Percentiles rank a stretch among this genome's conserved stretches.
These are phyloP conservation scores for Pristionchus fissidentatus DNA, from an alignment of 2,888 invertebrate genomes.

Conservation along the genomic window DNA sequence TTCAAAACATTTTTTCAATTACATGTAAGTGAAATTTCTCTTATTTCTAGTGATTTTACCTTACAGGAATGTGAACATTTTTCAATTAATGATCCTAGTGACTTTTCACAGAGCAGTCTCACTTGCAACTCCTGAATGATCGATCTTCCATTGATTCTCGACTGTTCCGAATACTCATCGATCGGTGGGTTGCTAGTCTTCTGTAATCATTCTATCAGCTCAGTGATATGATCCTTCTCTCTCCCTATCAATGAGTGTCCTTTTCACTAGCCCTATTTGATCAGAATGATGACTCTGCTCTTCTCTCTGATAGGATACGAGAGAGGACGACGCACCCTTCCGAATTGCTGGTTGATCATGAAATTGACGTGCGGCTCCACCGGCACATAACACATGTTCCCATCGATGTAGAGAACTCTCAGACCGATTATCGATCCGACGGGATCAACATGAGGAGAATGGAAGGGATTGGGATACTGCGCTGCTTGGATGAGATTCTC, in stretches of 20 bases:
- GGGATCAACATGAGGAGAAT: conserved; percentile 60
- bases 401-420: conserved; percentile 58
- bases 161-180: conserved; percentile 5
- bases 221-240: background rate
- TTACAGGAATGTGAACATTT: no score
- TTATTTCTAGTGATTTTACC: no score
- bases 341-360: conserved; percentile 64
- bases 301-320: background rate
- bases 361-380: conserved; percentile 64
- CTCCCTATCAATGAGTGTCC: conserved; percentile 14
- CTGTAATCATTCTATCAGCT: conserved; percentile 11
- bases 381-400: conserved; percentile 60
- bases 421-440: conserved; percentile 62
- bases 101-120: background rate
- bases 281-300: conserved; percentile 4
- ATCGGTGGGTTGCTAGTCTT: no score
- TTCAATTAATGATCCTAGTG: background rate
- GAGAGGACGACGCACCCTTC: conserved; percentile 47
- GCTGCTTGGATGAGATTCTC: background rate
- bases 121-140: conserved; percentile 34
- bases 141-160: conserved; percentile 13
- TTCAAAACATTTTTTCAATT: no score
- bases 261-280: conserved; percentile 29
- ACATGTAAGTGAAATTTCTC: no score
- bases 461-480: conserved; percentile 47